Evolutionary conservation across 2,797 vertebrate genomes (phyloP).

Genomic region (Cryptoblepharus egeriae): DNA sequence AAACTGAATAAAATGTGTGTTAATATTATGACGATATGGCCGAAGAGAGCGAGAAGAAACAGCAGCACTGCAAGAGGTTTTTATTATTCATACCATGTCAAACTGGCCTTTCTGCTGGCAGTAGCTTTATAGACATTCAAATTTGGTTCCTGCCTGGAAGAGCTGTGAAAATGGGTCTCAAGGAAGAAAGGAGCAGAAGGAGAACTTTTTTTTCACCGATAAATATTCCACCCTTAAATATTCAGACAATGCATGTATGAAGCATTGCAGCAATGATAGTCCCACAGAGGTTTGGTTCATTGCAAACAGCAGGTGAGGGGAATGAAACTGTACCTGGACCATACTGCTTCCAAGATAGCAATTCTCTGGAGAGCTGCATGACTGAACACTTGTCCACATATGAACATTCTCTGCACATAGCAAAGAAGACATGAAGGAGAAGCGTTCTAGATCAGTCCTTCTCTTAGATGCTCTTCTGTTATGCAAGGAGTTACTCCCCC

Average conservation of each 20-base stretch:
- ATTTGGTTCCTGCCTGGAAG: background rate
- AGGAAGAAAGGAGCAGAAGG: background rate
- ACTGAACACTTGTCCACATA: background rate
- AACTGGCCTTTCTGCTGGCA: constrained; percentile 18
- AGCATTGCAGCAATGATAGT: background rate
- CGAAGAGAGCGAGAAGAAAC: constrained; percentile 16
- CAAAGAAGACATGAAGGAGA: background rate
- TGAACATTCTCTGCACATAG: background rate
- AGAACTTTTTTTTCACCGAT: background rate
- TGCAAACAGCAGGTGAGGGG: background rate
- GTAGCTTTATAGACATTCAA: constrained; percentile 13
- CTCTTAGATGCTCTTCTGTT: background rate
- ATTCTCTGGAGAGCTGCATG: background rate
- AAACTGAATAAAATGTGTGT: constrained; percentile 46
- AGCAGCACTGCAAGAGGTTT: background rate
- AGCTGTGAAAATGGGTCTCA: constrained; percentile 13
- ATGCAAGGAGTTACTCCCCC: background rate
- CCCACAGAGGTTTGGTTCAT: background rate
- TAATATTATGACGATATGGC: constrained; percentile 34
- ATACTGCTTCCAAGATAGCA: background rate
- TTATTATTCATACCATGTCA: constrained; percentile 37
- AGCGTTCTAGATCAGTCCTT: background rate
- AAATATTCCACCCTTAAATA: too few species aligned
- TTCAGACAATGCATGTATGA: background rate
- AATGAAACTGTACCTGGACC: too few species aligned